Evolutionary conservation across 2,888 invertebrate species (phyloP), one percentile per base, ranked within the genome.

Genomic region (Lobophora halterata): DNA sequence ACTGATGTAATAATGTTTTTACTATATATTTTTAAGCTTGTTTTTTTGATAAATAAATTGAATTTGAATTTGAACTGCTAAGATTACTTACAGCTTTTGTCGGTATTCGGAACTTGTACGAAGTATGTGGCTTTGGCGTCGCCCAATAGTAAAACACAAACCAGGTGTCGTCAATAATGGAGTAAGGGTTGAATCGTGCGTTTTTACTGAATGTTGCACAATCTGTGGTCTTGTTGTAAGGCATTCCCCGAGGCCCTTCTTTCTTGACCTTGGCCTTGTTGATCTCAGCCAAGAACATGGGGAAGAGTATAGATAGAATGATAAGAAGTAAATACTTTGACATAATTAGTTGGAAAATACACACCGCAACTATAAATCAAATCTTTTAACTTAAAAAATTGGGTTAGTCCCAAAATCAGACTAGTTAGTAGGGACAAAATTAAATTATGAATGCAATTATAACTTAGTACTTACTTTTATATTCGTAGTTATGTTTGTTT

Each of bases 131-230:
- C 0, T 17, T 19, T 0, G 39, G 31, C 0, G 58, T 46, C 0
- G 60, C 62, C 77, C 76, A 79, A 23, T 75, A 77, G 31, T 62
- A 79, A 19, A 79, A 78, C 2, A 68, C 55, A 25, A 76, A 66
- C 79, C 79, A 79, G 4, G 42, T 45, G 0, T 49, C 53, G 1
- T 58, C 37, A 1, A 76, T 10, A 0, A 79, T 59, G 0, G 79
- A 72, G 20, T 68, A 63, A 0, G 79, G 78, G 16, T 76, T 79
- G 23, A 80, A 79, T 4, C 38, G 28, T 5, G 65, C 77, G n/a
- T 46, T 59, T 27, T 47, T 54, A 0, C 71, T 57, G 9, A 79
- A 80, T 11, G 70, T 63, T 0, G 65, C 57, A 11, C 79, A 80
- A 0, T 65, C 53, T 0, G 70, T 75, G 0, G 46, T 24, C 0